Conservation (phyloP, 2,113 vertebrate genomes). For the Peucedramus taeniatus region DNA sequence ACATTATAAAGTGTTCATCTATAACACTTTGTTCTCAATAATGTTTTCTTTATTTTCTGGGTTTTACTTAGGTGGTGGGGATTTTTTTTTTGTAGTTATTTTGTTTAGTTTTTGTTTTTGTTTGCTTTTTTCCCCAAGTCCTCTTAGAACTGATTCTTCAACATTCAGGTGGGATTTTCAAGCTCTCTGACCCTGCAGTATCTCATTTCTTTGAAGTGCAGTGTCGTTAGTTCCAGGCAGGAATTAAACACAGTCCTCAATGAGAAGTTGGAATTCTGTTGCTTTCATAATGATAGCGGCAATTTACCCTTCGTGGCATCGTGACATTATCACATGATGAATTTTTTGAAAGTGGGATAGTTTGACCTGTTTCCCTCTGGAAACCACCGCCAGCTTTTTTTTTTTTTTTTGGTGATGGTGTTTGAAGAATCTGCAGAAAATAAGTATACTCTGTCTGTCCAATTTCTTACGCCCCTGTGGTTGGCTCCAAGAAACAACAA, state of each 20-base stretch:
- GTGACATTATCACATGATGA: neutral
- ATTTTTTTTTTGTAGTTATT: neutral
- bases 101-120: neutral
- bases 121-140: neutral
- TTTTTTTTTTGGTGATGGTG: rapidly evolving
- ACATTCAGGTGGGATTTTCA: neutral
- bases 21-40: neutral
- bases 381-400: neutral
- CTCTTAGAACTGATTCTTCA: neutral
- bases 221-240: neutral
- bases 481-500: neutral
- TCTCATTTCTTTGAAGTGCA: neutral
- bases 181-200: neutral
- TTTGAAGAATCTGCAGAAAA: neutral
- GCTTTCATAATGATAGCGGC: neutral
- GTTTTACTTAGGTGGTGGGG: rapidly evolving
- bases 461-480: neutral
- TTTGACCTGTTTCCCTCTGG: neutral
- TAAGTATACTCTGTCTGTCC: neutral
- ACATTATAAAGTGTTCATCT: neutral
- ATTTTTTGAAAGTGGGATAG: neutral
- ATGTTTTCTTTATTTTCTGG: neutral
- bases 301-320: neutral
- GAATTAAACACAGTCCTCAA: neutral
- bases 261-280: neutral